These are phyloP conservation scores for Trichoplusia ni DNA, from an alignment of 1,140 invertebrate genomes.

Conservation along the genomic window DNA sequence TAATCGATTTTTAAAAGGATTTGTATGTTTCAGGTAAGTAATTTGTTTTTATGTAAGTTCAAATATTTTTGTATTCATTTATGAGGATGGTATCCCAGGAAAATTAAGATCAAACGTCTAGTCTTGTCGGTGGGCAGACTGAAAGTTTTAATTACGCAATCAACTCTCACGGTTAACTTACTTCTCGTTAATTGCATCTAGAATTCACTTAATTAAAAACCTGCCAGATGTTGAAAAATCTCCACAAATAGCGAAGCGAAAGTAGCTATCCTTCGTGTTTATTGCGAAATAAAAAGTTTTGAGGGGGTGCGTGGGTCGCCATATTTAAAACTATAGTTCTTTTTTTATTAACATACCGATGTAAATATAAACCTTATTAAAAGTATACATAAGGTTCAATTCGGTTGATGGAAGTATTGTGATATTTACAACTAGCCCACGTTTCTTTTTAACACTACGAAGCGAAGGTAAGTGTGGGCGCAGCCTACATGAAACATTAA, in stretches of 20 bases:
- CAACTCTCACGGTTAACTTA: no score
- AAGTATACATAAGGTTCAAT: constrained; percentile 26
- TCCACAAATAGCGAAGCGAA: constrained; percentile 39
- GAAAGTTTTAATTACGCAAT: no score
- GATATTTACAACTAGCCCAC: constrained; percentile 61
- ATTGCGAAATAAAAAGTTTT: constrained; percentile 59
- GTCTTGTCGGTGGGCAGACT: no score
- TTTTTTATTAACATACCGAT: neutral
- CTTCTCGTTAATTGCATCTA: no score
- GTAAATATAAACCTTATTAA: constrained; percentile 32
- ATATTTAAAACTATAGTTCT: constrained; percentile 37
- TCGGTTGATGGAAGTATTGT: constrained; percentile 22
- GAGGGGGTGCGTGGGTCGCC: constrained; percentile 54
- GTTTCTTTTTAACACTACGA: constrained; percentile 56
- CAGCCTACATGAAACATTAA: constrained; percentile 58
- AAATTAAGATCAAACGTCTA: no score
- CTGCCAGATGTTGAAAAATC: neutral
- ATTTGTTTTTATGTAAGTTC: no score
- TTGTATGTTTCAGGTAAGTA: no score
- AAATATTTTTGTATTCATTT: no score
- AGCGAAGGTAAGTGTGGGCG: constrained; percentile 54
- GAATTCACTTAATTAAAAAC: constrained; percentile 13
- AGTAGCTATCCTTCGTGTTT: constrained; percentile 52
- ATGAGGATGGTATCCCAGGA: no score
- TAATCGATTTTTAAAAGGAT: no score